Conservation (phyloP, 2,797 vertebrate genomes). For the Galago senegalensis region DNA sequence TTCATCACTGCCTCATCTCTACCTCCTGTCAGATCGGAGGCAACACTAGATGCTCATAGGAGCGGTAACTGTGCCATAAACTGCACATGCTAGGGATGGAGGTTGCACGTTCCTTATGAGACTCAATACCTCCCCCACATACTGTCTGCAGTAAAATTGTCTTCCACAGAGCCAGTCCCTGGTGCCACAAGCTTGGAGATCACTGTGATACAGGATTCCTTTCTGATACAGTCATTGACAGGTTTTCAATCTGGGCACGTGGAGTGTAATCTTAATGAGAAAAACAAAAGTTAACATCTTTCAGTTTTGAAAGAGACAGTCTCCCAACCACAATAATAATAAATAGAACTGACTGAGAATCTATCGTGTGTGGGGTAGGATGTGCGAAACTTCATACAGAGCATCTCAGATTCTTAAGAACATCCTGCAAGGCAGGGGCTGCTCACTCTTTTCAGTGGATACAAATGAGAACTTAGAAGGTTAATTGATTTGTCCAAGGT, state of each 20-base stretch:
- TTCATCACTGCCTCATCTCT: too few species aligned
- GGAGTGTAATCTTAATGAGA: neutral
- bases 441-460: neutral
- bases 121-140: too few species aligned
- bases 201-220: neutral
- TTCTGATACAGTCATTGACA: neutral
- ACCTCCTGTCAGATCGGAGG: too few species aligned
- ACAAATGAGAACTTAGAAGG: neutral
- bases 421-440: neutral
- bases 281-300: neutral
- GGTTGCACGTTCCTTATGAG: too few species aligned
- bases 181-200: too few species aligned
- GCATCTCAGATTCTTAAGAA: neutral
- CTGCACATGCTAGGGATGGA: too few species aligned
- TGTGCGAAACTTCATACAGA: neutral
- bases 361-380: neutral
- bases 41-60: too few species aligned
- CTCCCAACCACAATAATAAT: neutral
- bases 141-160: too few species aligned
- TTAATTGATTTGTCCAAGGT: neutral
- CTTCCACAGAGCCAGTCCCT: too few species aligned
- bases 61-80: too few species aligned
- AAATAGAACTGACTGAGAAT: neutral
- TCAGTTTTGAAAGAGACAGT: neutral
- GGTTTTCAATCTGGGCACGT: neutral